phyloP scores from a whole-genome alignment of 2,113 vertebrate genomes.

The Choloepus hoffmanni region DNA sequence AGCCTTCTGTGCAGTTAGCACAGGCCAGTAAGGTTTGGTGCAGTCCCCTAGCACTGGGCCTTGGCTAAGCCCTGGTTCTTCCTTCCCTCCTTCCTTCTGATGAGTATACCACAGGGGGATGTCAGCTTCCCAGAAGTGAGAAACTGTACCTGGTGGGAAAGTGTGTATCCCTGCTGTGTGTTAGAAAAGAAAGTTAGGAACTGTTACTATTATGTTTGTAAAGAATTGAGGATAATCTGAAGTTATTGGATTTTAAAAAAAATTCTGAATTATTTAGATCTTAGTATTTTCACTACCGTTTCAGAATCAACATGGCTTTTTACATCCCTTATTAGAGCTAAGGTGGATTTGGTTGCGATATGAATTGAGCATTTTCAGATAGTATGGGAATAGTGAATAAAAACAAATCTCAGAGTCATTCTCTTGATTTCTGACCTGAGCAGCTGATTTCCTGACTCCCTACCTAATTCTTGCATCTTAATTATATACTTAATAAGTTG shows the following conservation, averaged over 20 bases:
- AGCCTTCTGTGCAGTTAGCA: background rate
- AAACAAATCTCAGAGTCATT: constrained; percentile 51
- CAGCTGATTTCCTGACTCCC: background rate
- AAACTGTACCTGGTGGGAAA: background rate
- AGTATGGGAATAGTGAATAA: background rate
- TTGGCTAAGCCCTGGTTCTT: background rate
- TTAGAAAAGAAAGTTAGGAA: background rate
- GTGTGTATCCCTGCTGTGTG: background rate
- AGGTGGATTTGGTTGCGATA: background rate
- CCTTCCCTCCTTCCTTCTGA: background rate
- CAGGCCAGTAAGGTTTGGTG: background rate
- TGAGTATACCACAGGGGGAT: background rate
- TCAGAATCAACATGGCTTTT: background rate
- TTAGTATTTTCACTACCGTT: background rate
- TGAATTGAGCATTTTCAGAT: constrained; percentile 16
- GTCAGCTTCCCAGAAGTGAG: background rate
- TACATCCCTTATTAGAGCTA: background rate
- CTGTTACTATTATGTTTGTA: background rate
- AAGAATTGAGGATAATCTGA: background rate
- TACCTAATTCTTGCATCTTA: background rate
- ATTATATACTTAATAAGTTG: background rate
- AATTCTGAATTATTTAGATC: background rate
- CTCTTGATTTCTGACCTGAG: constrained; percentile 4
- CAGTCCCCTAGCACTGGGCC: fast-evolving
- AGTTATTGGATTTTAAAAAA: background rate